A percentile compares a stretch with the other conserved stretches of the same genome.
Evolutionary conservation across 2,888 invertebrate species (phyloP).

Genomic region (Drosophila buzzatii): DNA sequence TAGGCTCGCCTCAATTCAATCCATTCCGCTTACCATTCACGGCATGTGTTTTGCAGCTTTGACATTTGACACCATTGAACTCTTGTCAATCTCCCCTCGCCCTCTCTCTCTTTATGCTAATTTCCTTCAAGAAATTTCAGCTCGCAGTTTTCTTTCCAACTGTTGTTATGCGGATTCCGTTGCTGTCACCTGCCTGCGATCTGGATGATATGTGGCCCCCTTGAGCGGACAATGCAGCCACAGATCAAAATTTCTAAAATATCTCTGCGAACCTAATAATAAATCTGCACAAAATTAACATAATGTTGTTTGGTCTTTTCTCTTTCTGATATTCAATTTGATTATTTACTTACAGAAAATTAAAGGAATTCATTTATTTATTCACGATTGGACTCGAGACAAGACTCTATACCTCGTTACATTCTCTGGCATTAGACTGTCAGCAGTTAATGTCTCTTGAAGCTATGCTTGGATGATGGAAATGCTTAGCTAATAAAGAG

Average conservation of each 20-base stretch:
- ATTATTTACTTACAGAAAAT: conserved; percentile 1
- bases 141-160: conserved; percentile 32
- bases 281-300: conserved; percentile 46
- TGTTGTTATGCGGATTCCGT: conserved; percentile 50
- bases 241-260: conserved; percentile 26
- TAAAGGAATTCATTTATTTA: neutral
- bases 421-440: neutral
- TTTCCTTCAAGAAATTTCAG: conserved; percentile 47
- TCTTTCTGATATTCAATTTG: neutral
- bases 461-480: too few relatives aligned
- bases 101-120: conserved; percentile 42
- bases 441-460: too few relatives aligned
- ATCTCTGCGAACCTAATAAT: conserved; percentile 28
- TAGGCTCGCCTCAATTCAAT: conserved; percentile 17
- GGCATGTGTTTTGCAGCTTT: conserved; percentile 51
- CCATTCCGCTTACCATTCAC: conserved; percentile 43
- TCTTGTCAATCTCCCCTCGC: conserved; percentile 4
- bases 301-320: conserved; percentile 15
- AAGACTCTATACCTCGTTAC: neutral
- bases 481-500: too few relatives aligned
- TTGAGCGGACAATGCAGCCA: conserved; percentile 18
- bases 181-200: conserved; percentile 24
- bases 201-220: conserved; percentile 33
- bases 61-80: conserved; percentile 57
- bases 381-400: too few relatives aligned